These are phyloP conservation scores for Nineta flava DNA, from an alignment of 2,888 invertebrate genomes.

Conservation along the genomic window DNA sequence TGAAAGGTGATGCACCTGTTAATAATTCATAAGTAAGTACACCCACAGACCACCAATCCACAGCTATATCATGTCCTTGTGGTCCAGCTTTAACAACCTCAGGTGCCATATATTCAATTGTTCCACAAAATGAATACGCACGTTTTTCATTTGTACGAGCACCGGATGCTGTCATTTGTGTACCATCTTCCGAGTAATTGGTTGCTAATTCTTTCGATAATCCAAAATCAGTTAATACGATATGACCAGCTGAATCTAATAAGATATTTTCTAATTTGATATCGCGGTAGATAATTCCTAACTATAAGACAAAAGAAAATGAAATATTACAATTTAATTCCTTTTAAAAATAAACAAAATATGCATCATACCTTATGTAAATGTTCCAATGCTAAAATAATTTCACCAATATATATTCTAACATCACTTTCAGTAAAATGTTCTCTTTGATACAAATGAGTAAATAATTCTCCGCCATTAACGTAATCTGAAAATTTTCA, in stretches of 20 bases:
- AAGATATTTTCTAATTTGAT: constrained; percentile 96
- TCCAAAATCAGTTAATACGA: constrained; percentile 94
- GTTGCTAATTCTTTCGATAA: constrained; percentile 79
- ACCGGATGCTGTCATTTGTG: constrained; percentile 16
- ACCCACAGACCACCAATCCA: constrained; percentile 99
- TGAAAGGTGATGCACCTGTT: constrained; percentile 94
- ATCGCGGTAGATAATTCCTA: constrained; percentile 95
- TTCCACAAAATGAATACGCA: constrained; percentile 96
- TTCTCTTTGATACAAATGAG: constrained; percentile 88
- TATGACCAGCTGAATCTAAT: constrained; percentile 84
- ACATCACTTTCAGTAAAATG: constrained; percentile 83
- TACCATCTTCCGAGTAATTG: constrained; percentile 26
- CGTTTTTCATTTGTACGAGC: constrained; percentile 43
- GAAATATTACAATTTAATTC: background rate
- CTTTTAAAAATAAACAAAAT: background rate
- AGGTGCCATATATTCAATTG: constrained; percentile 96
- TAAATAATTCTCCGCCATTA: constrained; percentile 93
- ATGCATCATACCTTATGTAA: constrained; percentile 63
- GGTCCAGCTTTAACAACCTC: constrained; percentile 66
- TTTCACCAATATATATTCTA: constrained; percentile 87
- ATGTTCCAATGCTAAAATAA: constrained; percentile 87
- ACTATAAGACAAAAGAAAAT: constrained; percentile 36
- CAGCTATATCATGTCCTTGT: constrained; percentile 88
- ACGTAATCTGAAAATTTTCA: constrained; percentile 68
- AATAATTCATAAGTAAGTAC: constrained; percentile 91